phyloP scores from a whole-genome alignment of 2,888 invertebrate species.

The Esperia sulphurella region DNA sequence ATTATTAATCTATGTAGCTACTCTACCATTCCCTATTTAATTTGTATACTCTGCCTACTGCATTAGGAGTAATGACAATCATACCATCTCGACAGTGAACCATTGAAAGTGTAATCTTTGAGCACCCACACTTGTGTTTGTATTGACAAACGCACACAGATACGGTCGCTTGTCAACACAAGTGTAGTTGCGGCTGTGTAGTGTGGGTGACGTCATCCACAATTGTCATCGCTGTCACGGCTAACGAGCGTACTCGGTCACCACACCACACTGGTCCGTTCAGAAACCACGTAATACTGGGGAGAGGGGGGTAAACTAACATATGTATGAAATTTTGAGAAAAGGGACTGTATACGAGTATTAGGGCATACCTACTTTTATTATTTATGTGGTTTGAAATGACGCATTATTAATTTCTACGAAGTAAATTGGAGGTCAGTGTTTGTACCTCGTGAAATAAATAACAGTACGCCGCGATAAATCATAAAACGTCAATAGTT shows the following conservation, averaged over 20 bases:
- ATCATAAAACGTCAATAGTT: too few species aligned
- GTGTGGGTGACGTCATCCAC: slow-evolving; percentile 61
- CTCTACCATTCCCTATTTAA: too few species aligned
- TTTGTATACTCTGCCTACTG: not conserved
- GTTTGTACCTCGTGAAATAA: too few species aligned
- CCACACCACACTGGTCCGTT: slow-evolving; percentile 12
- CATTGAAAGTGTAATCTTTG: slow-evolving; percentile 10
- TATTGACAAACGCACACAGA: slow-evolving; percentile 38
- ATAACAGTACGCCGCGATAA: too few species aligned
- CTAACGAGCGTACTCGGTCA: slow-evolving; percentile 64
- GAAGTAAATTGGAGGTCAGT: too few species aligned
- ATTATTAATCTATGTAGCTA: too few species aligned
- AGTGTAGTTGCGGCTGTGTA: slow-evolving; percentile 25
- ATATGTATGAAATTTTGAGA: too few species aligned
- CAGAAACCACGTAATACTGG: not conserved
- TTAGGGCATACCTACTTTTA: too few species aligned
- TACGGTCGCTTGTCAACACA: slow-evolving; percentile 35
- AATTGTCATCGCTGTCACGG: slow-evolving; percentile 74
- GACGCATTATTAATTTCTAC: too few species aligned
- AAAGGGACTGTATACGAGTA: too few species aligned
- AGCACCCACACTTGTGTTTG: slow-evolving; percentile 24
- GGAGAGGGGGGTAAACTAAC: not conserved
- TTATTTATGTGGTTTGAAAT: too few species aligned
- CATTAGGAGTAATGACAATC: slow-evolving; percentile 29
- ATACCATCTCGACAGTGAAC: slow-evolving; percentile 24